A percentile compares a stretch with the other conserved stretches of the same genome.
These are phyloP conservation scores for Neodon shergylaensis DNA, from an alignment of 2,113 vertebrate genomes.

Conservation along the genomic window DNA sequence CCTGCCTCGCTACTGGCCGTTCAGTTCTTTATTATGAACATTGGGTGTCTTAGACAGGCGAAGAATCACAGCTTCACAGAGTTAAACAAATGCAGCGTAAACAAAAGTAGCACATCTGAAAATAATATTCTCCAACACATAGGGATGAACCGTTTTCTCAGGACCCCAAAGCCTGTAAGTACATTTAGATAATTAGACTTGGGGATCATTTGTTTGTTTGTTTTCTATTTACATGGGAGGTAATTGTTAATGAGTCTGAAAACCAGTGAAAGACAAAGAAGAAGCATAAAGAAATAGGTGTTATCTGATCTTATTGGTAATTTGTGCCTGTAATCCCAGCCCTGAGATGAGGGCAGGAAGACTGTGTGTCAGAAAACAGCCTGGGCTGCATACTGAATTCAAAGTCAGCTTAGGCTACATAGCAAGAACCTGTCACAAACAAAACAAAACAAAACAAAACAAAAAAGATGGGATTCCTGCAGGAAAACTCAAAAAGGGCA, in stretches of 20 bases:
- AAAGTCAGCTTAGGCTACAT: not conserved
- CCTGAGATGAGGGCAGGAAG: not conserved
- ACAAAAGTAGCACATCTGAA: too few species aligned
- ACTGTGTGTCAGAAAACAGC: not conserved
- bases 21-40: too few species aligned
- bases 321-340: not conserved
- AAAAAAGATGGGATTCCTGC: not conserved
- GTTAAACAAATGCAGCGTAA: too few species aligned
- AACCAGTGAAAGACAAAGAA: not conserved
- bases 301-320: not conserved
- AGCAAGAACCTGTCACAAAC: not conserved
- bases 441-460: not conserved
- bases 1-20: too few species aligned
- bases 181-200: not conserved
- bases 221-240: conserved; percentile 10
- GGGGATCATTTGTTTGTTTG: not conserved
- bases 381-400: not conserved
- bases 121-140: not conserved
- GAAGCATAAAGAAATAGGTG: not conserved
- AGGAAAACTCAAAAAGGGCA: not conserved
- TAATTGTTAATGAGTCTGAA: not conserved
- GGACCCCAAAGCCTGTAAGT: not conserved
- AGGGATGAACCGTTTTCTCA: not conserved
- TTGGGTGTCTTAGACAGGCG: too few species aligned
- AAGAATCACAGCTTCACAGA: too few species aligned